phyloP scores from a whole-genome alignment of 2,888 invertebrate genomes.

The Sipha maydis region DNA sequence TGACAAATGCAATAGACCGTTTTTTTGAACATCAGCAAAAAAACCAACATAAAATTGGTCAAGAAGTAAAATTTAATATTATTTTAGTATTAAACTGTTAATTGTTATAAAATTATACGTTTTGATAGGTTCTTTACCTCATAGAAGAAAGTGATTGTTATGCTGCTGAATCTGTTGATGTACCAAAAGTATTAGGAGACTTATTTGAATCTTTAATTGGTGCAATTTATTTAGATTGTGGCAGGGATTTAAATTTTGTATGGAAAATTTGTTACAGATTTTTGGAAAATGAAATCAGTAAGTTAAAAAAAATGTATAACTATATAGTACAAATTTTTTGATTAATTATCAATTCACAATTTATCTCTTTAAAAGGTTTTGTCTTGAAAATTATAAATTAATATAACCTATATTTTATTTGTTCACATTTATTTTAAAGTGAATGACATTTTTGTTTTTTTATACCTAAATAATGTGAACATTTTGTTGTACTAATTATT shows the following conservation, averaged over 20 bases:
- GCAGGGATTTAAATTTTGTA: constrained; percentile 76
- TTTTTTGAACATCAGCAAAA: constrained; percentile 76
- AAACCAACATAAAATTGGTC: constrained; percentile 73
- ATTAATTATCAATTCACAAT: too few species aligned
- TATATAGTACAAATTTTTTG: too few species aligned
- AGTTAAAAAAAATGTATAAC: constrained; percentile 63
- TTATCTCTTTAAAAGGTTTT: too few species aligned
- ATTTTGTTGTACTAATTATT: too few species aligned
- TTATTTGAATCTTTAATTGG: constrained; percentile 92
- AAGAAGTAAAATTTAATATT: constrained; percentile 70
- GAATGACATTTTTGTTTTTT: too few species aligned
- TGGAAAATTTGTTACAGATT: constrained; percentile 84
- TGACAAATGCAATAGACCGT: constrained; percentile 72
- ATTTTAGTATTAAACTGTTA: constrained; percentile 1
- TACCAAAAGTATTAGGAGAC: constrained; percentile 92
- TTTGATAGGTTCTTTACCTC: constrained; percentile 70
- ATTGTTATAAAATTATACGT: constrained; percentile 44
- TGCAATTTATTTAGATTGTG: constrained; percentile 88
- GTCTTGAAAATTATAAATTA: too few species aligned
- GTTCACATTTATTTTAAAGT: too few species aligned
- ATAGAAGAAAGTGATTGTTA: constrained; percentile 75
- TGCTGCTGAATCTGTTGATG: constrained; percentile 83
- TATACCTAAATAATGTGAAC: too few species aligned
- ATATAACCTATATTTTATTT: too few species aligned
- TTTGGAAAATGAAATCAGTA: constrained; percentile 85